These are phyloP conservation scores for Andricus grossulariae DNA, from an alignment of 1,140 invertebrate species.

Conservation along the genomic window DNA sequence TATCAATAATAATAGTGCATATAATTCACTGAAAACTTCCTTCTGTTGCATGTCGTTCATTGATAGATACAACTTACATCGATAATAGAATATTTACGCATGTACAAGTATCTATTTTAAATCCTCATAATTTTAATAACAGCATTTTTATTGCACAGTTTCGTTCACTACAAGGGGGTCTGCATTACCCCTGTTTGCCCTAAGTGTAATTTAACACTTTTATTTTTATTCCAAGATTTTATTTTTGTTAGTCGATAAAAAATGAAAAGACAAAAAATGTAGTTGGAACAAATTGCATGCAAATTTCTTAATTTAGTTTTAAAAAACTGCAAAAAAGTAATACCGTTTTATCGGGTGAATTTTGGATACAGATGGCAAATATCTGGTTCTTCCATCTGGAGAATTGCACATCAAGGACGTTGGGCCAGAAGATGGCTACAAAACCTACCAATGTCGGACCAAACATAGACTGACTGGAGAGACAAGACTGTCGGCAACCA, in stretches of 20 bases:
- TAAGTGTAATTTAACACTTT: not conserved
- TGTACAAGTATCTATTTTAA: no score
- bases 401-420: slow-evolving; percentile 96
- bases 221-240: not conserved
- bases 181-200: no score
- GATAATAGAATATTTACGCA: no score
- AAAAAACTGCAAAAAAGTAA: not conserved
- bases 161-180: no score
- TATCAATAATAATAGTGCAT: no score
- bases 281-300: not conserved
- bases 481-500: slow-evolving; percentile 93
- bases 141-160: no score
- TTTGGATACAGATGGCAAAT: slow-evolving; percentile 88
- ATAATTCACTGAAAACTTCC: no score
- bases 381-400: slow-evolving; percentile 93
- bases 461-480: slow-evolving; percentile 95
- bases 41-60: no score
- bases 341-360: slow-evolving; percentile 32
- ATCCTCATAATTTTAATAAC: no score
- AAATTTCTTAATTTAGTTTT: not conserved
- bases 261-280: slow-evolving; percentile 5
- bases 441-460: slow-evolving; percentile 95
- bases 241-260: not conserved
- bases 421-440: slow-evolving; percentile 94
- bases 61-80: no score